Conservation (phyloP, 2,797 vertebrate genomes). For the Periophthalmus magnuspinnatus region DNA sequence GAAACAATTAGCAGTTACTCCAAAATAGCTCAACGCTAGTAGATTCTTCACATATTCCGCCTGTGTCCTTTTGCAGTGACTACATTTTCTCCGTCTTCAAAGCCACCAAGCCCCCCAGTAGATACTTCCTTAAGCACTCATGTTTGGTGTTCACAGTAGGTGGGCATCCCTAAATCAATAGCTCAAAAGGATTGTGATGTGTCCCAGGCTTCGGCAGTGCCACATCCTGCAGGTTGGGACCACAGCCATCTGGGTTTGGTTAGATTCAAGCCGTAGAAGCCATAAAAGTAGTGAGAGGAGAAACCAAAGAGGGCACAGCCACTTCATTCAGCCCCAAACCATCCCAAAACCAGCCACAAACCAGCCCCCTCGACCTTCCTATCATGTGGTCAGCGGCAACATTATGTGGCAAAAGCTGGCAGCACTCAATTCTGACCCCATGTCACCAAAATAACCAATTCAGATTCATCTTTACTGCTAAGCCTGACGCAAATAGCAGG, state of each 20-base stretch:
- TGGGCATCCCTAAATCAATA: conserved; percentile 56
- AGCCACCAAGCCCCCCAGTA: conserved; percentile 23
- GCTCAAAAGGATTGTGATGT: conserved; percentile 37
- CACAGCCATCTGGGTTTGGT: conserved; percentile 70
- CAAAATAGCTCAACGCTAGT: neutral
- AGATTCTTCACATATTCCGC: conserved; percentile 21
- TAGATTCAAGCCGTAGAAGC: conserved; percentile 60
- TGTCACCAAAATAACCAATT: conserved; percentile 27
- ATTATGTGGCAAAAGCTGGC: conserved; percentile 28
- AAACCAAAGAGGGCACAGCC: conserved; percentile 57
- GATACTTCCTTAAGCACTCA: conserved; percentile 16
- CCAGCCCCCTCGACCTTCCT: conserved; percentile 37
- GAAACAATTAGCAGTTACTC: neutral
- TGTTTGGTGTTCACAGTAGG: conserved; percentile 56
- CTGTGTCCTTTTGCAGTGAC: conserved; percentile 13
- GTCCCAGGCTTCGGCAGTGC: conserved; percentile 50
- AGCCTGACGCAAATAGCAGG: neutral
- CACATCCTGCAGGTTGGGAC: conserved; percentile 72
- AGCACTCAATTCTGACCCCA: conserved; percentile 37
- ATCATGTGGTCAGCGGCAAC: conserved; percentile 56
- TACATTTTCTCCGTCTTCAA: conserved; percentile 21
- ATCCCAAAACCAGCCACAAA: conserved; percentile 2
- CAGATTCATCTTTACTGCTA: conserved; percentile 11
- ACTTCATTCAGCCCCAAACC: conserved; percentile 55
- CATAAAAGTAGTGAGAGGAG: conserved; percentile 54